Conservation (phyloP, 2,888 invertebrate species). For the Euphydryas editha region DNA sequence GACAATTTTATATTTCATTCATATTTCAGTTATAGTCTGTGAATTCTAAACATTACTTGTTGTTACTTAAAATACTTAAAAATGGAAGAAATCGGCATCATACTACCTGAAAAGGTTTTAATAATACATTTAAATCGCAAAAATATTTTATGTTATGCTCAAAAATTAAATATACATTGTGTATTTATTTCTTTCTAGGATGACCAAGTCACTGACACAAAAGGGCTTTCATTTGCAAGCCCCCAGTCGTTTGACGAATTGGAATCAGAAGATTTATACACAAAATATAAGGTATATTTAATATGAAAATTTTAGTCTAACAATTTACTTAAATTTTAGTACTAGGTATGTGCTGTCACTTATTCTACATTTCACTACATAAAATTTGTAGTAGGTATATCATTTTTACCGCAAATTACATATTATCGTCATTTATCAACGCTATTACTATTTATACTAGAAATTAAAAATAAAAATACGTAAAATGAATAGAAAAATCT, state of each 20-base stretch:
- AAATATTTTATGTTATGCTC: background rate
- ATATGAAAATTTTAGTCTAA: background rate
- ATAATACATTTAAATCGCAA: background rate
- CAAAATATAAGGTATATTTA: conserved; percentile 92
- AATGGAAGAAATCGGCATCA: conserved; percentile 94
- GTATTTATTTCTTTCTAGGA: conserved; percentile 74
- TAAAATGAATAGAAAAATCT: too few relatives aligned
- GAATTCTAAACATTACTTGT: conserved; percentile 15
- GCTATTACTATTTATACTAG: too few relatives aligned
- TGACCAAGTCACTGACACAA: conserved; percentile 85
- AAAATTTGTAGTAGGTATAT: too few relatives aligned
- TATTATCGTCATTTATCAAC: too few relatives aligned
- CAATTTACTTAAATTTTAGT: background rate
- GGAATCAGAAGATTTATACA: conserved; percentile 96
- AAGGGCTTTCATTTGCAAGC: conserved; percentile 86
- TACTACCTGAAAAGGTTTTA: conserved; percentile 90
- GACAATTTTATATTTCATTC: conserved; percentile 18
- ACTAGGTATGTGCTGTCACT: background rate
- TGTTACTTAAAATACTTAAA: conserved; percentile 38
- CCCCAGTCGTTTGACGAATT: conserved; percentile 90
- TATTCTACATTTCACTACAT: too few relatives aligned
- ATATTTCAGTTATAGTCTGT: conserved; percentile 21
- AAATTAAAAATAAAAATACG: too few relatives aligned
- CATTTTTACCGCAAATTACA: too few relatives aligned
- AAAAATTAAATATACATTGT: background rate